These are phyloP conservation scores for Odontophorus gujanensis DNA, from an alignment of 2,113 vertebrate species.

Conservation along the genomic window DNA sequence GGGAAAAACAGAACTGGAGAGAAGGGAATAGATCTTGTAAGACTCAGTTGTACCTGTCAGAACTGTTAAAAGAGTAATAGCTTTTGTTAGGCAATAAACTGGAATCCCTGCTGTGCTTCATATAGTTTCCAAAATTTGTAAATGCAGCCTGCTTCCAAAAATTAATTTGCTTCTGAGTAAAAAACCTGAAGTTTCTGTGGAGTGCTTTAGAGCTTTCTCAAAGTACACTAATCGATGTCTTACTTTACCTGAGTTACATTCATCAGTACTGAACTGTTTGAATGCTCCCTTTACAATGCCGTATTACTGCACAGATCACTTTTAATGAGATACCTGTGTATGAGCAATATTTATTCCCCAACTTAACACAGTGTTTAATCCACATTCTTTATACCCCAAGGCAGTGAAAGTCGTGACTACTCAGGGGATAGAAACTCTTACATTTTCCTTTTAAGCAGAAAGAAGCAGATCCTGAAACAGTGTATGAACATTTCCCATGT, in stretches of 20 bases:
- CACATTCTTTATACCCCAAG: not conserved
- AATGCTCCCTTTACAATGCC: not conserved
- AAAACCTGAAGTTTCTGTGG: not conserved
- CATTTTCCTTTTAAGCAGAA: not conserved
- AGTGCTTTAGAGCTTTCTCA: not conserved
- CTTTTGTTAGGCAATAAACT: slow-evolving; percentile 55
- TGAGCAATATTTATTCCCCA: not conserved
- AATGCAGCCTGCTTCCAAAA: slow-evolving; percentile 11
- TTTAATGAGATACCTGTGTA: not conserved
- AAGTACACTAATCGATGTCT: not conserved
- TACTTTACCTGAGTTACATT: not conserved
- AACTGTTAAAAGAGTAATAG: slow-evolving; percentile 65
- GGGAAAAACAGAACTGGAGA: not conserved
- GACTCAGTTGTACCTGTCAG: slow-evolving; percentile 67
- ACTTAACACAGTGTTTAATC: not conserved
- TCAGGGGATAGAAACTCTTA: not conserved
- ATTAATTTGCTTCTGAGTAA: not conserved
- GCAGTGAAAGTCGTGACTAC: not conserved
- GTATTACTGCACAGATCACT: not conserved
- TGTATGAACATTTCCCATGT: not conserved
- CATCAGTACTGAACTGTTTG: not conserved
- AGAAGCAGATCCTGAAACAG: not conserved
- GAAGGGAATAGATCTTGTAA: slow-evolving; percentile 60
- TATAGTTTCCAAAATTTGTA: slow-evolving; percentile 47
- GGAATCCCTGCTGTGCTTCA: not conserved